Percentiles rank a stretch among this genome's conserved stretches.
These are phyloP conservation scores for Hemiscyllium ocellatum DNA, from an alignment of 2,113 vertebrate species.

Conservation along the genomic window DNA sequence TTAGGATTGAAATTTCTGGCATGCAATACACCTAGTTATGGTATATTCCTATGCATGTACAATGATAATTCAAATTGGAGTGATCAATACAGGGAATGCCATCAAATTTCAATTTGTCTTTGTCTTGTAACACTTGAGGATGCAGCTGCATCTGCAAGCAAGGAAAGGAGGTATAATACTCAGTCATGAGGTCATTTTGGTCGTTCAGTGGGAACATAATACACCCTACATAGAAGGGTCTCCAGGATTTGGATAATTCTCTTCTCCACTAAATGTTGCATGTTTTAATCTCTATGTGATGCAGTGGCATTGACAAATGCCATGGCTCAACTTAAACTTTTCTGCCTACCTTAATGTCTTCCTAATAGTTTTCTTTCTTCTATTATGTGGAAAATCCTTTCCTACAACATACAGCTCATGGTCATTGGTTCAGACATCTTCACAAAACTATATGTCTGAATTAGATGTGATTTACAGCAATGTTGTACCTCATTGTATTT, in stretches of 20 bases:
- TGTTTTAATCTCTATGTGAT: not conserved
- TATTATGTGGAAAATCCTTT: not conserved
- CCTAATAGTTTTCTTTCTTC: not conserved
- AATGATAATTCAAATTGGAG: not conserved
- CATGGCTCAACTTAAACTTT: not conserved
- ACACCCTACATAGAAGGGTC: not conserved
- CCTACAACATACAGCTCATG: not conserved
- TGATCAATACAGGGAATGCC: not conserved
- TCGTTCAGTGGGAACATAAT: not conserved
- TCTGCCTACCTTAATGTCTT: not conserved
- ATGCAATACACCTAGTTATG: not conserved
- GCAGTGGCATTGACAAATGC: not conserved
- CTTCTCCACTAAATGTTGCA: not conserved
- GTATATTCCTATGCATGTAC: not conserved
- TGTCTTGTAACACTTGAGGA: not conserved
- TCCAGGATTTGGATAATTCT: not conserved
- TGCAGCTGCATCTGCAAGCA: not conserved
- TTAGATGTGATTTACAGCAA: not conserved
- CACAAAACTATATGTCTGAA: not conserved
- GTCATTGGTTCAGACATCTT: not conserved
- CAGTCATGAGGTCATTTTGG: not conserved
- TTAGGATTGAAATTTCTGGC: not conserved
- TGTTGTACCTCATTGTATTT: not conserved
- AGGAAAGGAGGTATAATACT: not conserved
- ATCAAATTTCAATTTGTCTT: not conserved